Conservation (phyloP, 1,140 invertebrate species). For the Ooceraea biroi region DNA sequence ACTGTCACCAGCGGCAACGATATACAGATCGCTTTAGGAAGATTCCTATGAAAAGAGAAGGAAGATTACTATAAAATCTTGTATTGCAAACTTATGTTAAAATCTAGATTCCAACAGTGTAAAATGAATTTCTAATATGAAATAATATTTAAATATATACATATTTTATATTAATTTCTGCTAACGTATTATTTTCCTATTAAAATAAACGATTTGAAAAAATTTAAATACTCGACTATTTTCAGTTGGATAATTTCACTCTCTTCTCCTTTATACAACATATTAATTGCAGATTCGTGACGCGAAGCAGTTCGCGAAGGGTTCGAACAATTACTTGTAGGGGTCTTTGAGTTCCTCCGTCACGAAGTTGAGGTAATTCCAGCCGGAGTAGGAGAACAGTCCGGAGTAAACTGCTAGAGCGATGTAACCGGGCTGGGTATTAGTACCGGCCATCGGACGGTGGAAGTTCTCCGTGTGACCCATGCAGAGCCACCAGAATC, state of each 20-base stretch:
- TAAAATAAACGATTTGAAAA: background rate
- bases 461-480: conserved; percentile 92
- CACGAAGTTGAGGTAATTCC: conserved; percentile 99
- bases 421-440: conserved; percentile 93
- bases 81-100: background rate
- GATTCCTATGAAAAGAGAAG: conserved; percentile 89
- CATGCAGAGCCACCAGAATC: conserved; percentile 91
- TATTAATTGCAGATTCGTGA: background rate
- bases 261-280: background rate
- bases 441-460: conserved; percentile 92
- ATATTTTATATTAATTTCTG: conserved; percentile 16
- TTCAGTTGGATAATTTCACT: background rate
- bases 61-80: background rate
- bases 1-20: conserved; percentile 96
- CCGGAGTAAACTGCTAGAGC: conserved; percentile 97
- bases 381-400: conserved; percentile 98
- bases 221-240: background rate
- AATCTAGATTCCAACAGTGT: conserved; percentile 2
- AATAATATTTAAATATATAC: conserved; percentile 12
- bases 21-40: conserved; percentile 97
- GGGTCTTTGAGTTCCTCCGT: conserved; percentile 98
- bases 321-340: conserved; percentile 89
- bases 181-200: background rate
- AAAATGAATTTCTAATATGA: background rate
- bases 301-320: background rate